These are phyloP conservation scores for Amblyjoppa fuscipennis DNA, from an alignment of 2,888 invertebrate species.

Conservation along the genomic window DNA sequence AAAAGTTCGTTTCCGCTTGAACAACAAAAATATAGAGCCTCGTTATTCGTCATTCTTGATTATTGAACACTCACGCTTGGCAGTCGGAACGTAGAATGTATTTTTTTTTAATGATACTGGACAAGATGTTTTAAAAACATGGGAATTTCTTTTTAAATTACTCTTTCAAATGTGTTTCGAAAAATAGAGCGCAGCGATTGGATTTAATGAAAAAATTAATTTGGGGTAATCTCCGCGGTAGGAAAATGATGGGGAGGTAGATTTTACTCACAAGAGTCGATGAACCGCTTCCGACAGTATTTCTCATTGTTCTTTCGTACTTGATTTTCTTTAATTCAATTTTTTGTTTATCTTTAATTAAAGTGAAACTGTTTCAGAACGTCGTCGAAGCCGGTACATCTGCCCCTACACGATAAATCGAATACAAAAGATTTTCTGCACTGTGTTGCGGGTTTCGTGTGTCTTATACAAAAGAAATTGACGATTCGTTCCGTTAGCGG, in stretches of 20 bases:
- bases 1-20: background rate
- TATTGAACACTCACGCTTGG: slow-evolving; percentile 45
- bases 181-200: slow-evolving; percentile 46
- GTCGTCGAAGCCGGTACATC: slow-evolving; percentile 5
- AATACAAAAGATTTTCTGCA: slow-evolving; percentile 24
- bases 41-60: background rate
- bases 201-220: slow-evolving; percentile 46
- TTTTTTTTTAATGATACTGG: slow-evolving; percentile 13
- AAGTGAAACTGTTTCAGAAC: background rate
- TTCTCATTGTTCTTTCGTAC: slow-evolving; percentile 8
- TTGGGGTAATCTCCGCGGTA: background rate
- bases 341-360: background rate
- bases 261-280: slow-evolving; percentile 36
- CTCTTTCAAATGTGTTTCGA: slow-evolving; percentile 19
- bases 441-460: slow-evolving; percentile 12
- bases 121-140: slow-evolving; percentile 27
- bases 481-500: slow-evolving; percentile 39
- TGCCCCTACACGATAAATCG: slow-evolving; percentile 28
- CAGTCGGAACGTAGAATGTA: slow-evolving; percentile 61
- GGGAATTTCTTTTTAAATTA: background rate
- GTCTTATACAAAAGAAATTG: slow-evolving; percentile 59
- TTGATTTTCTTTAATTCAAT: background rate
- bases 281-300: slow-evolving; percentile 19
- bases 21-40: slow-evolving; percentile 22
- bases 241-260: slow-evolving; percentile 31